Evolutionary conservation across 2,888 invertebrate genomes (phyloP), one percentile per base, ranked within the genome.

Genomic region (Galerucella pusilla): DNA sequence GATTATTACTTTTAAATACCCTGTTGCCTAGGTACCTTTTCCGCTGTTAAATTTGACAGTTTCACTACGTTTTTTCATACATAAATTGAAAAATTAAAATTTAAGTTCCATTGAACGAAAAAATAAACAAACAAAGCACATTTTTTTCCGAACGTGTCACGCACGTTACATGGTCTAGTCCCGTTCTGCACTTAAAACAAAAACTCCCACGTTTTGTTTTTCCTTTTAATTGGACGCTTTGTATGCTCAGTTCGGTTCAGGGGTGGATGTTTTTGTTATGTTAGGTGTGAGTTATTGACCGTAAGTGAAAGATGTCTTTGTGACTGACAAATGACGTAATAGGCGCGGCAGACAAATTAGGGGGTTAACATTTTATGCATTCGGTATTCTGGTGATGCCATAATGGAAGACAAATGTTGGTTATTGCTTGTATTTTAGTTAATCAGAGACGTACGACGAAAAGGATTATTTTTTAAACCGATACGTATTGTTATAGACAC

Each of bases 281-380:
- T 75, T 79, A 79, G 79, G 79, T 78, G 79, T 75, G 78, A 79
- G 77, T 76, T 76, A 77, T 74, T 78, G 78, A 78, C 78, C 75
- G 73, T 68, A 76, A 73, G 73, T 71, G 78, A 73, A 77, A 75
- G 75, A 79, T 75, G 76, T 76, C 78, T 73, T 77, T 78, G 78
- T 78, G 77, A 78, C 75, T 71, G 76, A 73, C 77, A 77, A 75
- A 73, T 79, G 76, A 79, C 78, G 75, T 72, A 77, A 75, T 75
- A 69, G 75, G 71, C 72, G 64, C 67, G 73, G 73, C 54, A 73
- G 67, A 74, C 73, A 77, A 75, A 77, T 77, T 75, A 75, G 75
- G 71, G 75, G 73, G 77, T 75, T 70, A 73, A 73, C 70, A 70
- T 73, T 73, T 73, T 68, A 63, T 64, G 67, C 64, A 52, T 76